Base-by-base conservation (phyloP, 2,888 invertebrate species). In the Tineola bisselliella region DNA sequence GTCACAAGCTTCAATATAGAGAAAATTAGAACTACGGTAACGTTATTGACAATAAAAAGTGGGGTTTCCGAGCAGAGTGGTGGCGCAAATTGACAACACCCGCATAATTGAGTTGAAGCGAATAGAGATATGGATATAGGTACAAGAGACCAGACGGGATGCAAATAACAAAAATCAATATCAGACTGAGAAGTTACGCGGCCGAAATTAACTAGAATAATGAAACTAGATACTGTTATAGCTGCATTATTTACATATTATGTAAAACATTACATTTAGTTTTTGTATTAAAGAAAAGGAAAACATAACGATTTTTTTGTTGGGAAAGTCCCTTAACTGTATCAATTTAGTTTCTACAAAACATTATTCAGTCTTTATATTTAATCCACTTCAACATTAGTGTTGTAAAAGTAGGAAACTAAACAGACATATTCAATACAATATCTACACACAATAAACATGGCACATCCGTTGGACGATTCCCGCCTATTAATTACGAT, bases 111-210 rank as follows among this genome's bases (percentile, higher is more conserved):
- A 30, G 30, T 8, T 30, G 18, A 56, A 56, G 30, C 81, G 84
- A 25, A 84, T 83, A 48, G 15, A 3, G 81, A 77, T 72, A 69
- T 76, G 75, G 75, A 80, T 80, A 77, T 72, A 72, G 48, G 48
- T 15, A 15, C 48, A 48, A 17, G 75, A 71, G 74, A 74, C 77
- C 81, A 84, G 84, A 82, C 83, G 75, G 76, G 83, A 83, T 83
- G 84, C 81, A 86, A 84, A 86, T 86, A 86, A 83, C 83, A 79
- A 84, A 84, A 86, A 86, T 86, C 86, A 79, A 86, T 86, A 86
- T 76, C 25, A 25, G 19, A n/a, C 19, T 19, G 25, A 19, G n/a
- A 56, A 56, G 18, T 15, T 25, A 25, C 13, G 3, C 56, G 8
- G 11, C 56, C 48, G 10, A 48, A 48, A 48, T 48, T 48, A 13